Conservation (phyloP, 2,888 invertebrate species). For the Diadegma fenestrale region DNA sequence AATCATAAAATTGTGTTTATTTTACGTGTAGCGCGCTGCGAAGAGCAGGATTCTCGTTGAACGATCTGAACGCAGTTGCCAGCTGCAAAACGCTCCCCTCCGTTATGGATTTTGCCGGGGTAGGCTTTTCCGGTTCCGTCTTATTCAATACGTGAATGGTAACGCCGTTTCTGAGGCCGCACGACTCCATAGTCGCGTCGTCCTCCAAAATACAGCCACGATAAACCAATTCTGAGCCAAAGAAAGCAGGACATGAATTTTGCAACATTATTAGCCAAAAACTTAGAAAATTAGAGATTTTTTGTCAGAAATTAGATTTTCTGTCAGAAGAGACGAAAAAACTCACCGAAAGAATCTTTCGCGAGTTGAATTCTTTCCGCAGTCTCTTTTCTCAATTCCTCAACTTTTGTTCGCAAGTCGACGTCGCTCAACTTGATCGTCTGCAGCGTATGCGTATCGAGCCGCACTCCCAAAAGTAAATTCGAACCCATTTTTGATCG, state of each 20-base stretch:
- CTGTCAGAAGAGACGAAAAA: neutral
- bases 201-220: slow-evolving; percentile 90
- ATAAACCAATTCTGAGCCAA: slow-evolving; percentile 88
- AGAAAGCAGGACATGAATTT: neutral
- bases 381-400: slow-evolving; percentile 87
- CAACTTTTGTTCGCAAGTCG: slow-evolving; percentile 88
- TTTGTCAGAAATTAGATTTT: no score
- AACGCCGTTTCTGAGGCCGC: slow-evolving; percentile 87
- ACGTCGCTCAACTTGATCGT: slow-evolving; percentile 88
- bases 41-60: slow-evolving; percentile 88
- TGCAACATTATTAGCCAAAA: neutral
- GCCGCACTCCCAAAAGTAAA: slow-evolving; percentile 85
- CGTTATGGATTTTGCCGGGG: slow-evolving; percentile 85
- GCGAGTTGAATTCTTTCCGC: slow-evolving; percentile 87
- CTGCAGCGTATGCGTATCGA: slow-evolving; percentile 85
- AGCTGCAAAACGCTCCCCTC: slow-evolving; percentile 88
- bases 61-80: slow-evolving; percentile 88
- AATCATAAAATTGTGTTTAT: neutral
- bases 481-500: slow-evolving; percentile 73
- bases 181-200: slow-evolving; percentile 87
- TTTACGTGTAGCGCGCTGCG: slow-evolving; percentile 89
- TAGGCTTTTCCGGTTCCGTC: slow-evolving; percentile 81
- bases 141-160: slow-evolving; percentile 86
- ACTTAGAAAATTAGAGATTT: no score
- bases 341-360: slow-evolving; percentile 87